Evolutionary conservation across 2,113 vertebrate species (phyloP).

Genomic region (western clawed frog (Xenopus tropicalis)): DNA sequence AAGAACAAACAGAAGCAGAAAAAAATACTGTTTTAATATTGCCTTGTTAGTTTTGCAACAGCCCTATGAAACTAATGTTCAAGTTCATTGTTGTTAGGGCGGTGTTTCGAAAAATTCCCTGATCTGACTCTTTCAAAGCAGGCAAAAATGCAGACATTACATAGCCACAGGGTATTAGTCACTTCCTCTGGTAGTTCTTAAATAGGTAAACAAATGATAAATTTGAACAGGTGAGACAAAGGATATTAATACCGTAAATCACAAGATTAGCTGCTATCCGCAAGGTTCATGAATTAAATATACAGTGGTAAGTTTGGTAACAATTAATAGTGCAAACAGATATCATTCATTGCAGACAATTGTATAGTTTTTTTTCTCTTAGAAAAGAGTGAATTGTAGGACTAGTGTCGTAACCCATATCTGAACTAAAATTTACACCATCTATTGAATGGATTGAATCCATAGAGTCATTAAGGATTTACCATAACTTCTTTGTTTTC

Average conservation of each 20-base stretch:
- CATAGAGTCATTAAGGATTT: no score
- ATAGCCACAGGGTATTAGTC: background rate
- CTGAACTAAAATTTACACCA: no score
- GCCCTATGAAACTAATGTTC: background rate
- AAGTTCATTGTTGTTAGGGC: background rate
- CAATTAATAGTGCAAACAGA: background rate
- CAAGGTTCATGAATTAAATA: background rate
- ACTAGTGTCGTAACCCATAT: no score
- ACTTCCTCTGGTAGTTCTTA: background rate
- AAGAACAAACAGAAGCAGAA: background rate
- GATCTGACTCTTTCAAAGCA: background rate
- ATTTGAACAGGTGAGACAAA: background rate
- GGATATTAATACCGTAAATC: background rate
- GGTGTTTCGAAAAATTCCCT: background rate
- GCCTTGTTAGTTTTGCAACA: background rate
- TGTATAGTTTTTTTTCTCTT: background rate
- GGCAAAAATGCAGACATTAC: constrained; percentile 4
- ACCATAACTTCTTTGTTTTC: no score
- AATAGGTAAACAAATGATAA: constrained; percentile 1
- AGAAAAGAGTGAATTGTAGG: no score
- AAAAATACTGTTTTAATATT: background rate
- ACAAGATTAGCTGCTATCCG: background rate
- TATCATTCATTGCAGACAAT: background rate
- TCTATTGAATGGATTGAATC: no score
- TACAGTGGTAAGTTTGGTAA: background rate